Base-by-base conservation (phyloP, 2,888 invertebrate species). In the Agapostemon virescens region DNA sequence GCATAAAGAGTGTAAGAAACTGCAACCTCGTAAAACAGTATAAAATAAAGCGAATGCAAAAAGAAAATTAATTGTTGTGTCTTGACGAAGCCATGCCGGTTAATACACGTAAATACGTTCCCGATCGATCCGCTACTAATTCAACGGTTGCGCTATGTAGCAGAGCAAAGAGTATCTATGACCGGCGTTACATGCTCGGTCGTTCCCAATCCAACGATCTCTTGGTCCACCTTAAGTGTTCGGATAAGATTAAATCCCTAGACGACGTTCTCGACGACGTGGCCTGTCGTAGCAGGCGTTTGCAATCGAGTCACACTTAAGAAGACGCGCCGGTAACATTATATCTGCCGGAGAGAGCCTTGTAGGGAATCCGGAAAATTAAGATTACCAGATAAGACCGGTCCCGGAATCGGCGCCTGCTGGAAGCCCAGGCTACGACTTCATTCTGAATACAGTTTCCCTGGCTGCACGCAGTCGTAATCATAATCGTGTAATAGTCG, bases 331-430 rank as follows among this genome's bases (percentile, higher is more conserved):
- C 83, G 86, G 84, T 89, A 89, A 88, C 89, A 88, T 90, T 87
- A 89, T 88, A 89, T 87, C 83, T 85, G 78, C 81, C 81, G 77
- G 36, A 52, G 83, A 74, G 83, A 74, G 45, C 58, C 86, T 68
- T 74, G 64, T 63, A 85, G 85, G 81, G 89, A 88, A 89, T 88
- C 88, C 86, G 86, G 87, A 89, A 89, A 90, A 90, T 90, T 90
- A 90, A 90, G 90, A 90, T 90, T 87, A 86, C 81, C 85, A 88
- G 90, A 90, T 90, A 90, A 88, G 86, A 83, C 69, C 73, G 58
- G 66, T 52, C n/a, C 49, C 63, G 64, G 76, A 77, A 79, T 72
- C 68, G 74, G 38, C 68, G 70, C 77, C 73, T 82, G 84, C 85
- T 79, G 81, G 68, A 67, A 26, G 55, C 26, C 17, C 55, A 2